Conservation (phyloP, 2,113 vertebrate species). For the Emydura subglobosa region DNA sequence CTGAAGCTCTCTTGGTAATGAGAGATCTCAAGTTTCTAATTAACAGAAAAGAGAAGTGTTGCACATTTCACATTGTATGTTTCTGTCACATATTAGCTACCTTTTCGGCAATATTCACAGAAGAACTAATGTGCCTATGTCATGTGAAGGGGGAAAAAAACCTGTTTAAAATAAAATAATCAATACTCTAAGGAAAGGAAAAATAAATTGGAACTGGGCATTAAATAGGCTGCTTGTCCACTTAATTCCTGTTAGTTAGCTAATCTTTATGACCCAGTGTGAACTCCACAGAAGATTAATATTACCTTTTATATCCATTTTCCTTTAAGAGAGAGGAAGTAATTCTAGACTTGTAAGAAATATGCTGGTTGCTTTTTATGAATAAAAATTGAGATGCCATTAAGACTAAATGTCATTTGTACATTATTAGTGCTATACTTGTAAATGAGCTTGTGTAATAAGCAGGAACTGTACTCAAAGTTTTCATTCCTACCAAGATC, state of each 20-base stretch:
- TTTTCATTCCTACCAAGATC: background rate
- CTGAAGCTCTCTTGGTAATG: constrained; percentile 53
- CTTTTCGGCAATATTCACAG: background rate
- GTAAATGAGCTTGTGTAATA: background rate
- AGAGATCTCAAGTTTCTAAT: constrained; percentile 22
- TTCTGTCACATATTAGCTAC: background rate
- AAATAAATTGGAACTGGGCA: background rate
- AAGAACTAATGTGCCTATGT: constrained; percentile 16
- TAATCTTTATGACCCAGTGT: background rate
- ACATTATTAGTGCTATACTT: background rate
- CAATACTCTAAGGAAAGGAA: background rate
- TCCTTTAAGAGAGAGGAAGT: background rate
- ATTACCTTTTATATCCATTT: background rate
- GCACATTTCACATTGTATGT: background rate
- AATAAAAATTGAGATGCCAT: background rate
- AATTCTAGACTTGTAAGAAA: background rate
- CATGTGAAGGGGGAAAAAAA: background rate
- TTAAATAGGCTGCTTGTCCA: background rate
- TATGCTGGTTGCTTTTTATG: background rate
- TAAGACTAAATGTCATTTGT: background rate
- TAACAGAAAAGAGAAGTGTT: constrained; percentile 11
- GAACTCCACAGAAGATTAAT: background rate
- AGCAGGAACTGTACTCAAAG: background rate
- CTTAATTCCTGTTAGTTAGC: background rate
- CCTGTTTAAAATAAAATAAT: background rate